These are phyloP conservation scores for Lates japonicus DNA, from an alignment of 2,797 vertebrate species.

Conservation along the genomic window DNA sequence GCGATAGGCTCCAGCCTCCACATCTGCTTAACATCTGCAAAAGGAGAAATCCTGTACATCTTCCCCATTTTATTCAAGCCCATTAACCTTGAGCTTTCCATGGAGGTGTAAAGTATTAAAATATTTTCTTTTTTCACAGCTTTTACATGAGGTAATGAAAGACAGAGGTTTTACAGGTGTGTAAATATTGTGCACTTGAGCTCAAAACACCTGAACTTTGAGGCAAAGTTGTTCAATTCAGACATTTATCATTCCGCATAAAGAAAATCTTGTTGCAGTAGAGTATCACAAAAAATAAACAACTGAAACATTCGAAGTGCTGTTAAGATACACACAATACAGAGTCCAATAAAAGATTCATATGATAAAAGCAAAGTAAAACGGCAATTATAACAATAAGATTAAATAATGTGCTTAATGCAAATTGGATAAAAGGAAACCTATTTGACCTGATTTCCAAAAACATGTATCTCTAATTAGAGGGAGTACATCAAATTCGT, in stretches of 20 bases:
- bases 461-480: not conserved
- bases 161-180: not conserved
- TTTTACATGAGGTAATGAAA: not conserved
- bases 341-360: not conserved
- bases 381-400: not conserved
- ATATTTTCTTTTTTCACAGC: not conserved
- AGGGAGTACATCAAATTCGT: not conserved
- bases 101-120: not conserved
- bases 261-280: not conserved
- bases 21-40: not conserved
- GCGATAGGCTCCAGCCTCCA: no score
- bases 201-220: not conserved
- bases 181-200: not conserved
- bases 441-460: not conserved
- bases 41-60: slow-evolving; percentile 7
- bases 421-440: not conserved
- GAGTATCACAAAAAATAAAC: not conserved
- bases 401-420: not conserved
- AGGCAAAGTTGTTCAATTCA: not conserved
- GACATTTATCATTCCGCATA: not conserved
- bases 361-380: not conserved
- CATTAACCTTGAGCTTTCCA: slow-evolving; percentile 19
- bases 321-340: not conserved
- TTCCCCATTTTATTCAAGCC: not conserved
- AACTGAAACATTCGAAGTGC: not conserved